These are phyloP conservation scores for Blera fallax DNA, from an alignment of 2,888 invertebrate genomes.

Conservation along the genomic window DNA sequence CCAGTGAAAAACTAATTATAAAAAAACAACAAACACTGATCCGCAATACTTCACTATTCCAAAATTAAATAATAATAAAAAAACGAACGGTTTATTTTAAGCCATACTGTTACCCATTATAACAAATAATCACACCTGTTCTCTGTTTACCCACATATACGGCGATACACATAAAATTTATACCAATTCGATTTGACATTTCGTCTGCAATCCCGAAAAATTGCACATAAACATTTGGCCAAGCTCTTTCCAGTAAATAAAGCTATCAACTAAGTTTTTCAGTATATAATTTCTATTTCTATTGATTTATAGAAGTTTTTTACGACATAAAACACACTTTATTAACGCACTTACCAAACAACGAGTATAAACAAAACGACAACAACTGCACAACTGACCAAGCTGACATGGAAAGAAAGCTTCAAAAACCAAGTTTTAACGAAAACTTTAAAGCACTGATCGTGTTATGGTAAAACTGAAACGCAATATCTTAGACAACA, in stretches of 20 bases:
- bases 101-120: not conserved
- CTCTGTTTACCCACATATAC: not conserved
- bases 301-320: not conserved
- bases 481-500: not conserved
- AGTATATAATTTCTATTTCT: not conserved
- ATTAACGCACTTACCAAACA: not conserved
- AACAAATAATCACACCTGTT: not conserved
- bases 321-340: not conserved
- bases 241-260: not conserved
- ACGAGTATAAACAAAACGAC: conserved; percentile 54
- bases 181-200: not conserved
- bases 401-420: conserved; percentile 21
- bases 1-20: too few relatives aligned
- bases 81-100: not conserved
- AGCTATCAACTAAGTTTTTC: too few relatives aligned
- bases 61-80: too few relatives aligned
- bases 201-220: not conserved
- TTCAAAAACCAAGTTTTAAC: not conserved
- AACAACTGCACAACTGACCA: conserved; percentile 30
- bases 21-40: too few relatives aligned
- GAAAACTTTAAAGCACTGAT: not conserved
- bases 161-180: not conserved
- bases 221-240: not conserved
- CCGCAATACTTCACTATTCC: too few relatives aligned
- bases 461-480: not conserved